Evolutionary conservation across 2,797 vertebrate species (phyloP).

Genomic region (Coluber constrictor): DNA sequence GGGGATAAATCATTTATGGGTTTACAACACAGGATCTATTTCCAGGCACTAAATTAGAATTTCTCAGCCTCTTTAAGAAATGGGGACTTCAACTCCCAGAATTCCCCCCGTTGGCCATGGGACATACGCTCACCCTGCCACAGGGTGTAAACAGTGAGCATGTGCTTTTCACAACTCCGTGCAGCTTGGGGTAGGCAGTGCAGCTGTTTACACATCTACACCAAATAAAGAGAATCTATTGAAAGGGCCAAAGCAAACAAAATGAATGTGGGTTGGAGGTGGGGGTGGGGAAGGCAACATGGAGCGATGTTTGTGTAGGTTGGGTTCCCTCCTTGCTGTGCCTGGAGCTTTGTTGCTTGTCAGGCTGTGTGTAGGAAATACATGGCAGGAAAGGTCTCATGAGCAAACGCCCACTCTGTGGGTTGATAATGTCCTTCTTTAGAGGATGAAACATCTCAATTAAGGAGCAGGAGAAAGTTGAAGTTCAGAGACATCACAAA

Average conservation of each 20-base stretch:
- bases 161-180: not conserved
- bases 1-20: not conserved
- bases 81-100: not conserved
- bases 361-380: not conserved
- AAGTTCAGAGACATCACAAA: not conserved
- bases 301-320: not conserved
- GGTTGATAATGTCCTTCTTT: not conserved
- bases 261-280: too few species aligned
- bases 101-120: not conserved
- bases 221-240: not conserved
- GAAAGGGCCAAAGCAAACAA: not conserved
- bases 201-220: not conserved
- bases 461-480: too few species aligned
- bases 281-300: not conserved
- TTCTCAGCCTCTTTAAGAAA: not conserved
- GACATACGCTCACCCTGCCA: not conserved
- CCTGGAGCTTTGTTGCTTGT: not conserved
- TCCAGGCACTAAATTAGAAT: not conserved
- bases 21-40: not conserved
- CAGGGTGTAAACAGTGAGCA: not conserved
- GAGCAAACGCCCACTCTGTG: not conserved
- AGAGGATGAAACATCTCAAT: not conserved
- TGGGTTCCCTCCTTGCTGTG: too few species aligned
- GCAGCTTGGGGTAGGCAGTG: not conserved
- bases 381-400: not conserved